Evolutionary conservation across 2,888 invertebrate species (phyloP), one percentile per base, ranked within the genome.

Genomic region (Megaustenia siamemsis): DNA sequence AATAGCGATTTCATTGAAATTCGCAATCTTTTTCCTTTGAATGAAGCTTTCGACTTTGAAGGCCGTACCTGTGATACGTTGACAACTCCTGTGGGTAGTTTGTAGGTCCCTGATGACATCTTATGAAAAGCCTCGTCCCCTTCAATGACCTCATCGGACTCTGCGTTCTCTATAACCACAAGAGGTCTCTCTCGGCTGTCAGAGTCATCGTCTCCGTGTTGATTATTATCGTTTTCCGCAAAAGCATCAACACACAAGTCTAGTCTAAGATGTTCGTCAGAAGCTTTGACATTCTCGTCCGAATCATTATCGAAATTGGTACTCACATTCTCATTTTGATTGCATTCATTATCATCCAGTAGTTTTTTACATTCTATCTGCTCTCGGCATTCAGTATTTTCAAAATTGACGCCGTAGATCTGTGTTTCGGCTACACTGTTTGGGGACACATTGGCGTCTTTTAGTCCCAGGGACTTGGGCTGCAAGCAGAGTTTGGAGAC

Each of bases 111-210:
- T 15, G 75, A 73, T 0, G 66, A 32, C 18, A 85, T 66, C 80
- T 81, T 85, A n/a, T 81, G 35, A 21, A 79, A 73, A 8, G 81
- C 85, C 49, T 85, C 85, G 1, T 81, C 63, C 0, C 85, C 85
- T 68, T 81, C 81, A 12, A 85, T 85, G 43, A 85, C 68, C 12
- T 81, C 75, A 69, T 85, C 76, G 21, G 81, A 85, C 53, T 85
- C 85, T 40, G 85, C 85, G 53, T 85, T 85, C 49, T 85, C 85
- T 28, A 85, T 85, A 2, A 85, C 85, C 0, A 85, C 69, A 38
- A 81, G 53, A 35, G 69, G 76, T 66, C 63, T 21, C 12, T 68
- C 73, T 18, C 49, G 5, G 35, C 28, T 45, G 71, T 84, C 79
- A 0, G 43, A 66, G 21, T 79, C 84, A 28, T 83, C 83, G 1